These are phyloP conservation scores for Forficula auricularia DNA, from an alignment of 1,140 invertebrate genomes.

Conservation along the genomic window DNA sequence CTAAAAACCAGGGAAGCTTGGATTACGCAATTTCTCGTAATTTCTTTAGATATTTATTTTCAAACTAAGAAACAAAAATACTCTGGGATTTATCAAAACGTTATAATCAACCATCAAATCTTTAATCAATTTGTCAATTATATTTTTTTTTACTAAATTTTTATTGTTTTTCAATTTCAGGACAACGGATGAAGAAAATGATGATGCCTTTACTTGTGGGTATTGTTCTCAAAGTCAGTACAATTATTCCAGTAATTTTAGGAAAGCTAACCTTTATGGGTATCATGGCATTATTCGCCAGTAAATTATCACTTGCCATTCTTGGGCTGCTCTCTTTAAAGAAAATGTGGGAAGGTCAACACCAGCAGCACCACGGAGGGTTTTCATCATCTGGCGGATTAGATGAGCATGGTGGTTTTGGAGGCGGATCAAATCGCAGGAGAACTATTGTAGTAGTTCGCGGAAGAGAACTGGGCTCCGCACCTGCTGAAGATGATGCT, in stretches of 20 bases:
- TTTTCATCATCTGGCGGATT: background rate
- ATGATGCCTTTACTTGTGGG: conserved; percentile 22
- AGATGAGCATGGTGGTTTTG: background rate
- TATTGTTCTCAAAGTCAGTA: conserved; percentile 21
- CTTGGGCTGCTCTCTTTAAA: conserved; percentile 24
- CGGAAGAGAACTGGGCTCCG: no score
- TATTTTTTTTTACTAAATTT: background rate
- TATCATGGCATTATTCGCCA: conserved; percentile 17
- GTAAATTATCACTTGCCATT: conserved; percentile 16
- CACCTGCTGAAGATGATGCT: no score
- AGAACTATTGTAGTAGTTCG: no score
- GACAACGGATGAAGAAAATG: conserved; percentile 14
- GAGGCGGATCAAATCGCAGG: no score
- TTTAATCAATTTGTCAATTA: background rate
- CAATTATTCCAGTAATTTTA: conserved; percentile 21
- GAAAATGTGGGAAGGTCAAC: conserved; percentile 18
- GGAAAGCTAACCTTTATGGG: conserved; percentile 20
- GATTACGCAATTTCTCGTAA: no score
- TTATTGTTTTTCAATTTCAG: conserved; percentile 1
- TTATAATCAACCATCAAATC: no score
- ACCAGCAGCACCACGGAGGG: conserved; percentile 25
- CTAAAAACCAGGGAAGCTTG: no score
- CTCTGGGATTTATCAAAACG: no score
- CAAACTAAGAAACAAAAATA: no score
- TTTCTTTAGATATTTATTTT: no score